Percentiles rank a stretch among this genome's conserved stretches.
phyloP scores from a whole-genome alignment of 2,113 vertebrate species.

The Daphoenositta chrysoptera region DNA sequence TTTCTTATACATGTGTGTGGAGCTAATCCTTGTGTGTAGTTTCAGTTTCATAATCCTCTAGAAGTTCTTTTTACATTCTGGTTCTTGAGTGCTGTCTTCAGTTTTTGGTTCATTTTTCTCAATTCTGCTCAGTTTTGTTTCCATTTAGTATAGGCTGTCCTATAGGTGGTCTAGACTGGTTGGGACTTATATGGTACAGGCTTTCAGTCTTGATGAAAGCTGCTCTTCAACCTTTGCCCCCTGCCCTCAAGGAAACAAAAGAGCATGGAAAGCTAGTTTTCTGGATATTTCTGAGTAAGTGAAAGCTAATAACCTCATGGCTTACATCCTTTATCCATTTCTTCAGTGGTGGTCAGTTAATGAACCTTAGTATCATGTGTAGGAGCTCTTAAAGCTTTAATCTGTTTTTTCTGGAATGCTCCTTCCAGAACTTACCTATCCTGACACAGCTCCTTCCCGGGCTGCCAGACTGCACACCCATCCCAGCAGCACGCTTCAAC shows the following conservation, averaged over 20 bases:
- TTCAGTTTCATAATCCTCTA: background rate
- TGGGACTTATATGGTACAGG: background rate
- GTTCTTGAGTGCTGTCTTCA: background rate
- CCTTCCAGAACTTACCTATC: background rate
- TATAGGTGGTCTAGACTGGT: background rate
- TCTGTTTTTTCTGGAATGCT: background rate
- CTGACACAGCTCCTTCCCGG: background rate
- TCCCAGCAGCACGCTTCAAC: background rate
- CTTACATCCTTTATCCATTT: background rate
- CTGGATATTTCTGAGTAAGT: background rate
- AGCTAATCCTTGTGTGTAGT: background rate
- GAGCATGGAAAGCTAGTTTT: background rate
- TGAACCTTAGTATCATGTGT: background rate
- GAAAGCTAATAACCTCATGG: background rate
- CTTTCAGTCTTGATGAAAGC: background rate
- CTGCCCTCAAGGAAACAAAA: background rate
- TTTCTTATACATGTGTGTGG: background rate
- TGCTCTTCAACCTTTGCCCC: background rate
- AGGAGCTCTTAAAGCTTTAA: background rate
- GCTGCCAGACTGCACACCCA: background rate
- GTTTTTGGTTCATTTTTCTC: background rate
- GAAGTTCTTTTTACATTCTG: background rate
- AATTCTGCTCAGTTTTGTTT: background rate
- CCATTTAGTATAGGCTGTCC: background rate
- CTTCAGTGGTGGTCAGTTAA: background rate